Evolutionary conservation across 2,113 vertebrate species (phyloP).

Genomic region (Ploceus nigricollis): DNA sequence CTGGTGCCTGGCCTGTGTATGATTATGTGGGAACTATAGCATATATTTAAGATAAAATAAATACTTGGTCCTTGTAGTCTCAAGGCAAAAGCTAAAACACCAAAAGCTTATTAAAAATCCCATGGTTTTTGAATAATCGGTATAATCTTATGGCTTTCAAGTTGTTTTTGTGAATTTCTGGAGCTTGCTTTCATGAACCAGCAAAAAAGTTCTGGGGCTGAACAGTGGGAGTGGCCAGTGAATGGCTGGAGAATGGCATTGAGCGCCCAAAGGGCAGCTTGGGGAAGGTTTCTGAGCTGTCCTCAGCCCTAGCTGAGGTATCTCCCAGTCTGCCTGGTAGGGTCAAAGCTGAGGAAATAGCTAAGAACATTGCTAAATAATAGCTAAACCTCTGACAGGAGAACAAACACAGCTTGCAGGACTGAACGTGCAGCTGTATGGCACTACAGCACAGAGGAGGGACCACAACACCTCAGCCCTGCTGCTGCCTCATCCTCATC

Average conservation of each 20-base stretch:
- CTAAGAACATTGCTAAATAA: not conserved
- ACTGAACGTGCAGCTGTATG: no score
- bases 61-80: not conserved
- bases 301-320: not conserved
- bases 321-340: not conserved
- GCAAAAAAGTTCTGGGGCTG: not conserved
- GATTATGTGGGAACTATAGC: not conserved
- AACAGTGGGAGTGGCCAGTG: fast-evolving
- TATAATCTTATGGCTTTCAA: not conserved
- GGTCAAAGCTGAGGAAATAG: not conserved
- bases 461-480: not conserved
- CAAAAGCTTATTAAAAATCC: not conserved
- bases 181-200: not conserved
- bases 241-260: not conserved
- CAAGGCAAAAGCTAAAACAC: not conserved
- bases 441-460: not conserved
- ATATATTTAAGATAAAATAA: slow-evolving; percentile 29
- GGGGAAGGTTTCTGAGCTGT: not conserved
- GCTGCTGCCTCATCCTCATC: fast-evolving
- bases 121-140: not conserved
- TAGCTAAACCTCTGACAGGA: not conserved
- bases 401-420: not conserved
- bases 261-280: not conserved
- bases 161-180: not conserved
- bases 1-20: not conserved